Evolutionary conservation across 2,888 invertebrate genomes (phyloP).

Genomic region (Cecidostiba fungosa): DNA sequence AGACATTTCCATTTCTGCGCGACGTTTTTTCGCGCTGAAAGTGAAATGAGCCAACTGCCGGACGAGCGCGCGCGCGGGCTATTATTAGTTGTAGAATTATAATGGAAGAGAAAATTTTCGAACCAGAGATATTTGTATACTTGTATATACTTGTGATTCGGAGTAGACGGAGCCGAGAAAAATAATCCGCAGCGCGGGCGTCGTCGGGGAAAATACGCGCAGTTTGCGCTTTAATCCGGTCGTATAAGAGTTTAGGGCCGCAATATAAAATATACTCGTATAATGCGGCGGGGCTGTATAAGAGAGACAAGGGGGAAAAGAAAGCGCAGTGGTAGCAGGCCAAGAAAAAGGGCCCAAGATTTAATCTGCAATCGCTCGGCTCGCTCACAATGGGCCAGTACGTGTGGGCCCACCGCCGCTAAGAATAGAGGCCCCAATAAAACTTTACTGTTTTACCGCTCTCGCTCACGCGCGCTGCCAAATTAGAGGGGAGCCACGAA

Average conservation of each 20-base stretch:
- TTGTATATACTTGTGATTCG: too few relatives aligned
- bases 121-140: background rate
- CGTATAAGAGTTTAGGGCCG: conserved; percentile 6
- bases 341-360: conserved; percentile 12
- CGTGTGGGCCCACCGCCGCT: conserved; percentile 67
- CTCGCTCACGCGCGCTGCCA: conserved; percentile 13
- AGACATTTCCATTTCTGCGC: background rate
- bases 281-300: background rate
- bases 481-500: conserved; percentile 50
- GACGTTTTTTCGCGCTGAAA: background rate
- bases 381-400: conserved; percentile 66
- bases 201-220: background rate
- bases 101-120: too few relatives aligned
- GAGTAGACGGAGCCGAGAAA: too few relatives aligned
- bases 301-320: background rate
- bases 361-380: conserved; percentile 53
- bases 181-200: background rate
- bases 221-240: background rate
- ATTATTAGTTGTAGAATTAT: too few relatives aligned
- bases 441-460: conserved; percentile 66
- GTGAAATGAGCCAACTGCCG: background rate
- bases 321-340: background rate
- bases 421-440: conserved; percentile 68
- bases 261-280: conserved; percentile 8
- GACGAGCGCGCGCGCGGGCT: too few relatives aligned